Base-by-base conservation (phyloP, 2,797 vertebrate genomes). In the Acanthurus tractus region DNA sequence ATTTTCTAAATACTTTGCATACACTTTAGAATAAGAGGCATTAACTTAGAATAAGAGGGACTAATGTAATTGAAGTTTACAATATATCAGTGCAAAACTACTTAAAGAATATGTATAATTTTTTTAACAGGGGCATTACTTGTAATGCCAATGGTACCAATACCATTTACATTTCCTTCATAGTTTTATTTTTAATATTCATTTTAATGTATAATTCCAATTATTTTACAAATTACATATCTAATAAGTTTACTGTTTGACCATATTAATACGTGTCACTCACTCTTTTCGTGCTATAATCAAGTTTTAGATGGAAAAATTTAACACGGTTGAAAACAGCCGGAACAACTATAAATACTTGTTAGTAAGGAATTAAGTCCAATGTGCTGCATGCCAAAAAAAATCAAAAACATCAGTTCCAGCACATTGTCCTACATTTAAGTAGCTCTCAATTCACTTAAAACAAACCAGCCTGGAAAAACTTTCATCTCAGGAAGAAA, bases 401-500 rank as follows among this genome's bases (percentile, higher is more conserved):
- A 38, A 14, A 22, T 20, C 10, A 6, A 61, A 66, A 75, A 65
- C 23, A 74, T 36, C 54, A 18, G 10, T 17, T 66, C 50, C 38
- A 18, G 55, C 29, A 40, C 53, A 63, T 67, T 63, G 54, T 81
- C 53, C 64, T 48, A 76, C 36, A 75, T 85, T 83, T 74, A 77
- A 72, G 56, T 52, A 76, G 55, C 63, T 78, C 76, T 74, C 59
- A 65, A 18, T 85, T 86, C 57, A 74, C 67, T 81, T 54, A n/a
- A 78, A 85, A 86, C 72, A 87, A 86, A 78, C 40, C 78, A 80
- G 64, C 34, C 50, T 66, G 58, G 66, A 29, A 29, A 90, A 94
- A 93, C 89, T 92, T 91, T 88, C 78, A 83, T 89, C 78, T 80
- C 79, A 70, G 78, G 79, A 53, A 85, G 57, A 83, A 88, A 85